Evolutionary conservation across 92 coral and sea anemone species (phyloP).

Genomic region (Phenganax marumi): DNA sequence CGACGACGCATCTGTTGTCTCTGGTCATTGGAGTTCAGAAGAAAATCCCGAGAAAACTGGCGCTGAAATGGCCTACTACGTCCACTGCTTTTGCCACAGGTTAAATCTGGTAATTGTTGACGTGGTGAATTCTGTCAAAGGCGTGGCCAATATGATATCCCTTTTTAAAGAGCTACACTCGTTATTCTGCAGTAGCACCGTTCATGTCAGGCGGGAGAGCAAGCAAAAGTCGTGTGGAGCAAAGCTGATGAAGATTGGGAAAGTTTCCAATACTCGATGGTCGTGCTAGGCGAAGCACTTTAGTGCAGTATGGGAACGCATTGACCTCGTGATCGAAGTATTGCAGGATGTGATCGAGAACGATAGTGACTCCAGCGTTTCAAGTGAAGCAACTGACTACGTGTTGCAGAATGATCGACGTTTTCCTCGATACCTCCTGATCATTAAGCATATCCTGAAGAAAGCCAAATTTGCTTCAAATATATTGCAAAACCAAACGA

Average conservation of each 20-base stretch:
- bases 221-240: neutral
- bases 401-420: conserved; percentile 14
- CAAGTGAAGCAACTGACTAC: conserved; percentile 5
- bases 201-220: conserved; percentile 3
- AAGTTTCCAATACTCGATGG: conserved; percentile 1
- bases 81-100: conserved; percentile 5
- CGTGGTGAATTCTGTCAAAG: neutral
- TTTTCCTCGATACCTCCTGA: conserved; percentile 9
- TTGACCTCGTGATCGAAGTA: neutral
- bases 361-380: neutral
- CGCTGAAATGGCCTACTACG: conserved; percentile 14
- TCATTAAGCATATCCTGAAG: conserved; percentile 22
- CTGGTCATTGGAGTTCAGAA: neutral
- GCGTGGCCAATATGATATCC: neutral
- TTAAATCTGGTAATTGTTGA: neutral
- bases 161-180: conserved; percentile 3
- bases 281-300: neutral
- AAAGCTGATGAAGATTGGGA: conserved; percentile 3
- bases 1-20: conserved; percentile 3
- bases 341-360: conserved; percentile 5
- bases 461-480: conserved; percentile 28
- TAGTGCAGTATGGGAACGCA: conserved; percentile 1
- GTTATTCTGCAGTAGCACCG: neutral
- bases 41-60: conserved; percentile 1
- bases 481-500: conserved; percentile 15